Evolutionary conservation across 2,113 vertebrate genomes (phyloP).

Genomic region (Bothrops jararaca): DNA sequence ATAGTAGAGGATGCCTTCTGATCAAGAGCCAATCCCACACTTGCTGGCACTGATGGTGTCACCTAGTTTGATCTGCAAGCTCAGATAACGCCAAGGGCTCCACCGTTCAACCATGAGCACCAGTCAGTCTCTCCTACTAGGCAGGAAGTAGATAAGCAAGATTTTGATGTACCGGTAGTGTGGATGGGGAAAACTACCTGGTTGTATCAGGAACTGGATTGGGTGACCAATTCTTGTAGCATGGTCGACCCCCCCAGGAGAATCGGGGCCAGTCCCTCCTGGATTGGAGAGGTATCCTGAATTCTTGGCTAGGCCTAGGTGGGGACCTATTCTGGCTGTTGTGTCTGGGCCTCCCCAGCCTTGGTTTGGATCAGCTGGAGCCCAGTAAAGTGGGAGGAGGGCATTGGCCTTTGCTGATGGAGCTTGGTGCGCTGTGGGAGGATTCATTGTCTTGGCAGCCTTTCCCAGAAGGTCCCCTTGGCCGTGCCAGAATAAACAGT

Average conservation of each 20-base stretch:
- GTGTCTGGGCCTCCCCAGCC: slow-evolving; percentile 30
- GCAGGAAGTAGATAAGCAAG: background rate
- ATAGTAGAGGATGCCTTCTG: background rate
- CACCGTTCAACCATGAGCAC: background rate
- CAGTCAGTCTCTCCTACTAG: background rate
- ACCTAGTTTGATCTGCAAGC: background rate
- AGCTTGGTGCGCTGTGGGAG: slow-evolving; percentile 71
- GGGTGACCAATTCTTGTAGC: background rate
- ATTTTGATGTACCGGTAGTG: no score
- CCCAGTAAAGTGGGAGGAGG: background rate
- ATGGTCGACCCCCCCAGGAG: background rate
- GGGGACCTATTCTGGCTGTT: background rate
- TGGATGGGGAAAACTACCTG: background rate
- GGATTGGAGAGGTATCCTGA: background rate
- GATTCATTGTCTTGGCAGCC: slow-evolving; percentile 74
- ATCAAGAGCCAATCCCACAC: background rate
- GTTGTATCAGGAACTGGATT: background rate
- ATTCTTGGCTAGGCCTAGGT: background rate
- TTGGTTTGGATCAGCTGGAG: slow-evolving; percentile 45
- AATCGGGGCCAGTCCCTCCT: background rate
- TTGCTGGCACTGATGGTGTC: background rate
- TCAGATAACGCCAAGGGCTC: background rate
- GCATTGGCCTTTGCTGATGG: slow-evolving; percentile 52
- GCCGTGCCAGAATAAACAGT: slow-evolving; percentile 75
- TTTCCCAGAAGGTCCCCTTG: slow-evolving; percentile 72